Evolutionary conservation across 2,888 invertebrate species (phyloP).

Genomic region (Neoitamus cyanurus): DNA sequence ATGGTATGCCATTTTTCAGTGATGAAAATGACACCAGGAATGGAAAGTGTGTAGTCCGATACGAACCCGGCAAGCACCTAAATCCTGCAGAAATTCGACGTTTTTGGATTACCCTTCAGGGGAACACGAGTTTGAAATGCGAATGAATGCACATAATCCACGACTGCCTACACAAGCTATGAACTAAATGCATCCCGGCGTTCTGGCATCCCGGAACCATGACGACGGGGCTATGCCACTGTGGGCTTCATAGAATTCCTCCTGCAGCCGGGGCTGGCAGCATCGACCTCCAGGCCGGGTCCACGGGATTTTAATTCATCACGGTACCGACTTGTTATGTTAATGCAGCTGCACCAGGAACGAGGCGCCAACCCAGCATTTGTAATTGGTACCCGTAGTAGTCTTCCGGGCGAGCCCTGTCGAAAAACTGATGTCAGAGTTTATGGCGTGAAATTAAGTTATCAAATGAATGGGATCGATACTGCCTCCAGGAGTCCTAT

Average conservation of each 20-base stretch:
- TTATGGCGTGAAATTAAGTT: slow-evolving; percentile 4
- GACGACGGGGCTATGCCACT: too few species aligned
- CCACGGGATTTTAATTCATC: slow-evolving; percentile 5
- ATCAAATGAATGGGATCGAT: background rate
- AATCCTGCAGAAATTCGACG: background rate
- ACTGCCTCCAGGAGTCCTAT: background rate
- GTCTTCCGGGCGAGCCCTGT: background rate
- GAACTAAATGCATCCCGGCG: background rate
- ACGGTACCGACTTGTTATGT: slow-evolving; percentile 12
- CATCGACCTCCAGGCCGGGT: background rate
- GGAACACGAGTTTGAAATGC: background rate
- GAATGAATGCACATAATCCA: background rate
- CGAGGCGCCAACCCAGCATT: background rate
- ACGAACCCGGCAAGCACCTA: background rate
- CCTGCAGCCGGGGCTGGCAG: background rate
- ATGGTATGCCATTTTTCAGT: background rate
- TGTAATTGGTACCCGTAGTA: background rate
- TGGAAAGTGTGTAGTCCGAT: background rate
- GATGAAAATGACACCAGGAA: too few species aligned
- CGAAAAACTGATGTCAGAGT: background rate
- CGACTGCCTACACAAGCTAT: background rate
- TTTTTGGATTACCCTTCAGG: background rate
- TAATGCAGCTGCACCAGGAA: background rate
- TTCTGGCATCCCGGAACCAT: background rate
- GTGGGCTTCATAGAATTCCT: background rate